Base-by-base conservation (phyloP, 1,140 invertebrate genomes). In the Euura saliciscinereae region DNA sequence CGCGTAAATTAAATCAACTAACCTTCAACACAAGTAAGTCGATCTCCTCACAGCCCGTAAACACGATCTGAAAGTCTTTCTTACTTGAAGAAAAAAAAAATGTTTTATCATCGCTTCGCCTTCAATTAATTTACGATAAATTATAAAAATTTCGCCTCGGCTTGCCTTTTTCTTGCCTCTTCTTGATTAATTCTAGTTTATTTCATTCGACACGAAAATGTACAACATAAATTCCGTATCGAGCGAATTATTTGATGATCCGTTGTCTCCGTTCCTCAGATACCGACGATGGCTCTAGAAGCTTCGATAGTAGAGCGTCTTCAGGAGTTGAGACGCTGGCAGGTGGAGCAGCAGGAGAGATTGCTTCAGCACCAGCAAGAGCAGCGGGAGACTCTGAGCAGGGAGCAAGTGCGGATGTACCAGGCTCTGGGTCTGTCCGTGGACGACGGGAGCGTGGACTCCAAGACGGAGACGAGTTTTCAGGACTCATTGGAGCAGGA, bases 281-380 rank as follows among this genome's bases (percentile, higher is more conserved):
- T 8, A 1, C 43, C 43, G 3, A 46, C 69, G 67, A 84, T 85
- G 83, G 75, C 80, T 51, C 28, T 80, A 45, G 83, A 85, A 76
- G 78, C 76, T 44, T 76, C 75, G 64, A 77, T 85, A 64, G 73
- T 80, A 13, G 78, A 84, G 45, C 79, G 82, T 69, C 77, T 84
- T 44, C 74, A 84, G 71, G 80, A 84, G 65, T 59, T 86, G 45
- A 75, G 73, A 72, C 74, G 78, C 70, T 84, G 84, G 83, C 84
- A 86, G 68, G 28, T 76, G 0, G 73, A 84, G 59, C 80, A 84
- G 44, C 79, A 85, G 45, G 78, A 82, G 70, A 78, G 73, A 67
- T 70, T 86, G 45, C 46, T 84, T 2, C 75, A 80, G 68, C 78
- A 83, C 11, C 84, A 86, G 66, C 75, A 82, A 13, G 79, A 83